Evolutionary conservation across 2,113 vertebrate species (phyloP), one percentile per base, ranked within the genome.

Genomic region (Lampris incognitus): DNA sequence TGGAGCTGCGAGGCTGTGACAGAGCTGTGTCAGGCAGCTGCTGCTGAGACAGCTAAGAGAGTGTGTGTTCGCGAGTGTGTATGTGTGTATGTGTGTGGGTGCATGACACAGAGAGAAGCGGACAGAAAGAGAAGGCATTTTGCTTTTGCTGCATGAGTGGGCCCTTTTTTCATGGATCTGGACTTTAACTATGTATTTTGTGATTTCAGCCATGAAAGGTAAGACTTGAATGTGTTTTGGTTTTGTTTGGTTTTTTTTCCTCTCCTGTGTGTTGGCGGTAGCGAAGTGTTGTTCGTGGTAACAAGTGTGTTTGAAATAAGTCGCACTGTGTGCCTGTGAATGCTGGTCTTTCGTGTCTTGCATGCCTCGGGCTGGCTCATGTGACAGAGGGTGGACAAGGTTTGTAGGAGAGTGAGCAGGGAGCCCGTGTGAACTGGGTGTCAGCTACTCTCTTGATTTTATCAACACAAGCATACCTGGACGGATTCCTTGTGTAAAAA

Each of bases 121-220:
- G 1, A 60, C 37, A 56, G 13, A 56, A 4, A n/a, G n/a, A 60
- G 36, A 60, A 7, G 41, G 5, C n/a, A 2, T 38, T 59, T 9
- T n/a, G 85, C 83, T 81, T 80, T 78, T 81, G 74, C 84, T 74
- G 87, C 46, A 89, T 76, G 87, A 87, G 82, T 46, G 66, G 52
- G 73, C 81, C 69, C 64, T 49, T 75, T 79, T 78, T 79, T 41
- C 72, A 76, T 77, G 74, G 82, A 36, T 64, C 69, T 38, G 72
- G 85, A 90, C 77, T 81, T 81, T 90, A 94, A 96, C 89, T 91
- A 96, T 96, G 96, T 96, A 96, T 94, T 93, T 96, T 94, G 94
- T 95, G 90, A 95, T 95, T 91, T 95, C 96, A 92, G 95, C 95
- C 89, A 97, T 97, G 96, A 97, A 97, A 96, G 96, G 96, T 97